phyloP scores from a whole-genome alignment of 2,797 vertebrate genomes.

The Lepus oiostolus region DNA sequence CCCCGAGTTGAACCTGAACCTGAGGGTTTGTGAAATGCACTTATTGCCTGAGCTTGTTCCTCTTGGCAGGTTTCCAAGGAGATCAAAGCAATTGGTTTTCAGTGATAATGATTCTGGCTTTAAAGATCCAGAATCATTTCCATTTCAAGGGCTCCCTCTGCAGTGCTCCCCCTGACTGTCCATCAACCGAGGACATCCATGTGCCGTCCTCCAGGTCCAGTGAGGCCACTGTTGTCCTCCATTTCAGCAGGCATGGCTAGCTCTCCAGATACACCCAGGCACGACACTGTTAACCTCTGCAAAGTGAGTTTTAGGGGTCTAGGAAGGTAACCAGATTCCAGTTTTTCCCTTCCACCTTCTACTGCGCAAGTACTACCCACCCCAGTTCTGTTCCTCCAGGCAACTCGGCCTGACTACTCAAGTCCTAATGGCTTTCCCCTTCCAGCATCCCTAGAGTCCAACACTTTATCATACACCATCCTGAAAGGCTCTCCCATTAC shows the following conservation, averaged over 20 bases:
- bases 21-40: constrained; percentile 36
- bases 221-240: neutral
- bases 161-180: neutral
- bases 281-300: neutral
- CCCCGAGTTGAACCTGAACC: neutral
- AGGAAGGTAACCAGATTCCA: neutral
- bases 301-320: constrained; percentile 26
- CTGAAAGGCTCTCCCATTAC: constrained; percentile 6
- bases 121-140: constrained; percentile 24
- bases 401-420: neutral
- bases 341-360: constrained; percentile 6
- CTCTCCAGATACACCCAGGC: neutral
- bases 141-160: neutral
- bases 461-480: neutral
- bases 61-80: constrained; percentile 42
- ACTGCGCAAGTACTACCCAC: neutral
- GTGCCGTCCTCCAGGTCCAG: neutral
- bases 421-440: neutral
- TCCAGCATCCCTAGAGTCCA: neutral
- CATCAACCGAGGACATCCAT: neutral
- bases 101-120: neutral
- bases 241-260: neutral
- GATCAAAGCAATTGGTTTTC: neutral
- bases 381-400: neutral
- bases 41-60: neutral